These are phyloP conservation scores for Rhinogobius similis DNA, from an alignment of 2,113 vertebrate species.

Conservation along the genomic window DNA sequence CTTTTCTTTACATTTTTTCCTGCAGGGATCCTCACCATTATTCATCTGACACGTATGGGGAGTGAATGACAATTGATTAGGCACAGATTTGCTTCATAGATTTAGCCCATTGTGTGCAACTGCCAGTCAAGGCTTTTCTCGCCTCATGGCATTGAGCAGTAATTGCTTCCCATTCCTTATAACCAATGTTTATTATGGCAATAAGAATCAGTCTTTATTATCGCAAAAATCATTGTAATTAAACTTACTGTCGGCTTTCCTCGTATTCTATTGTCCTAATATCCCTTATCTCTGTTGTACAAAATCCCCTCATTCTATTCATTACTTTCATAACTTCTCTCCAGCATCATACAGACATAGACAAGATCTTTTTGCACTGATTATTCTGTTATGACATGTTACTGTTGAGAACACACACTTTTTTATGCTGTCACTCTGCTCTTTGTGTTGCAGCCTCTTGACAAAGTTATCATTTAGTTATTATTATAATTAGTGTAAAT, in stretches of 20 bases:
- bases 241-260: neutral
- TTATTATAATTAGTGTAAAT: too few relatives aligned
- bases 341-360: neutral
- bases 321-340: neutral
- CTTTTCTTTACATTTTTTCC: neutral
- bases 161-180: neutral
- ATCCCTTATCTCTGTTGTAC: neutral
- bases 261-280: neutral
- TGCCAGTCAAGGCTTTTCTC: neutral
- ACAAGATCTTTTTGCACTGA: neutral
- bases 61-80: neutral
- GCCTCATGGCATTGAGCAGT: neutral
- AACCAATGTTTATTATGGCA: neutral
- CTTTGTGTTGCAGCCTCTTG: too few relatives aligned
- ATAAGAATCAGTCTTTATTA: neutral
- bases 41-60: neutral
- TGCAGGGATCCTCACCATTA: neutral
- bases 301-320: neutral
- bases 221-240: neutral
- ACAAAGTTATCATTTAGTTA: too few relatives aligned
- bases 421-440: too few relatives aligned
- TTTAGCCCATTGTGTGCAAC: neutral
- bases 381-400: neutral
- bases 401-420: neutral
- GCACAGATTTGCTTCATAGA: neutral